Conservation (phyloP, 2,113 vertebrate species). For the Haemorhous mexicanus region DNA sequence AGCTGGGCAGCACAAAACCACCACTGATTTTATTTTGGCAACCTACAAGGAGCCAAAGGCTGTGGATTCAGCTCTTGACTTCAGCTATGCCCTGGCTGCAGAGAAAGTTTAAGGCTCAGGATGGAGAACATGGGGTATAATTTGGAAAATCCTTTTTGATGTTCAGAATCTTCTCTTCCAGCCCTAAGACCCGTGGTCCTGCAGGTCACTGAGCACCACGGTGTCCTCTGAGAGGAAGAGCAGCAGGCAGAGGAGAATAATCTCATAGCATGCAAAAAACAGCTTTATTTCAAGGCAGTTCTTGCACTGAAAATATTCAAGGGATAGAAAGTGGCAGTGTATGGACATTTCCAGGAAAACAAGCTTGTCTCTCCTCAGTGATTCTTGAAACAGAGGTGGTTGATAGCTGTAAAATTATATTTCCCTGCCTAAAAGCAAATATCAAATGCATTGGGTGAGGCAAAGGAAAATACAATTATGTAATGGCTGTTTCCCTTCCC, state of each 20-base stretch:
- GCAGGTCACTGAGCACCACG: background rate
- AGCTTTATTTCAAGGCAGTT: background rate
- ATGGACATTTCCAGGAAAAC: background rate
- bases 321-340: background rate
- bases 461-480: background rate
- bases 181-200: background rate
- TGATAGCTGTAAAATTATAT: background rate
- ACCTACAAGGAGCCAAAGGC: background rate
- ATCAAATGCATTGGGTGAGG: background rate
- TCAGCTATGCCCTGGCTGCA: background rate
- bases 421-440: background rate
- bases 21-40: background rate
- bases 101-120: background rate
- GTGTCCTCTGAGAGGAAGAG: background rate
- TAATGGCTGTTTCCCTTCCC: background rate
- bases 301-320: background rate
- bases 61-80: background rate
- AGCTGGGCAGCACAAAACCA: background rate
- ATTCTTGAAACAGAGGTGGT: background rate
- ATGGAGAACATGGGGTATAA: fast-evolving
- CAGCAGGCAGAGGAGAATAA: background rate
- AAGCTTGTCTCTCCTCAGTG: background rate
- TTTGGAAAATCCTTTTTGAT: background rate
- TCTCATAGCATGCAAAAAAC: background rate
- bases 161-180: background rate